Evolutionary conservation across 1,140 invertebrate genomes (phyloP).

Genomic region (Wiebesia pumilae): DNA sequence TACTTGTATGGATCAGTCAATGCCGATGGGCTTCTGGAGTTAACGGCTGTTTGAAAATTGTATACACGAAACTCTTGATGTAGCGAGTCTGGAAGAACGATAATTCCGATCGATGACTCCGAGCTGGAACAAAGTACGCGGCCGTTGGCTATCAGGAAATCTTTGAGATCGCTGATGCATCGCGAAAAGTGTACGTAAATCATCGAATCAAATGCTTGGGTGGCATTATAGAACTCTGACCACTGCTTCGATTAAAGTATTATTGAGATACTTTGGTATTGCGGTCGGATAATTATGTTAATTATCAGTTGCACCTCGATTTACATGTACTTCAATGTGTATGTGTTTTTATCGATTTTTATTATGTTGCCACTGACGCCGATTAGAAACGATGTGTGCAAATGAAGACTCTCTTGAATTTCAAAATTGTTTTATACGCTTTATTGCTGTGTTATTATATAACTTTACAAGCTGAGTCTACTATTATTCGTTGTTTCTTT

Average conservation of each 20-base stretch:
- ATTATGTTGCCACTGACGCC: not conserved
- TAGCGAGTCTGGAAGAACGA: not conserved
- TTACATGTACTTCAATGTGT: not conserved
- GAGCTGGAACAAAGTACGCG: not conserved
- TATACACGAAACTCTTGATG: not conserved
- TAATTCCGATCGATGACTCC: not conserved
- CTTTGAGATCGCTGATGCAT: not conserved
- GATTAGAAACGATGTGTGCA: not conserved
- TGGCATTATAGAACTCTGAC: slow-evolving; percentile 25
- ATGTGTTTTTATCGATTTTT: not conserved
- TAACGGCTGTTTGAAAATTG: not conserved
- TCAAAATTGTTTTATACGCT: not conserved
- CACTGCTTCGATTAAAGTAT: not conserved
- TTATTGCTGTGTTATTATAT: no score
- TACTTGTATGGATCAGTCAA: not conserved
- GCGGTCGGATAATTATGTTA: slow-evolving; percentile 20
- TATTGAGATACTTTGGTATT: slow-evolving; percentile 6
- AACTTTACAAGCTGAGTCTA: no score
- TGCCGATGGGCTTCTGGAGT: slow-evolving; percentile 27
- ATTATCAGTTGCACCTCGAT: slow-evolving; percentile 11
- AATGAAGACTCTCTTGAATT: not conserved
- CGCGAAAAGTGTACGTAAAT: not conserved
- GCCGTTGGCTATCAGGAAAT: slow-evolving; percentile 36
- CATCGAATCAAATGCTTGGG: slow-evolving; percentile 29
- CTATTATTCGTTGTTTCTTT: no score